Conservation (phyloP, 2,888 invertebrate genomes). For the Lypha dubia region DNA sequence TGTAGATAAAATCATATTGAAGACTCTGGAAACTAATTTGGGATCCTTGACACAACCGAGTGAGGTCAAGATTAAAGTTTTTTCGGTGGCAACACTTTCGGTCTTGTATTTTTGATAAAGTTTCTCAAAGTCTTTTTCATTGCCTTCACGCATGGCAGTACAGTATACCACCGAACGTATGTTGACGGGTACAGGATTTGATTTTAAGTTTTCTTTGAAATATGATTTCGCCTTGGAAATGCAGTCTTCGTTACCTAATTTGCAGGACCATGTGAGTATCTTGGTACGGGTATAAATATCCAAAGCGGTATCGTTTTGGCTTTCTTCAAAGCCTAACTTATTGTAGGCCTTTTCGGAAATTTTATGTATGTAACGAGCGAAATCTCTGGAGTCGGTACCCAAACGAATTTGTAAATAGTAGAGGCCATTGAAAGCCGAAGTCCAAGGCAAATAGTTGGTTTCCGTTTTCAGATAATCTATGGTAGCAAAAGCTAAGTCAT, state of each 20-base stretch:
- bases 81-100: slow-evolving; percentile 88
- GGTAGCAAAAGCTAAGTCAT: slow-evolving; percentile 87
- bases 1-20: slow-evolving; percentile 83
- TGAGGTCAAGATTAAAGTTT: slow-evolving; percentile 86
- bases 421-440: slow-evolving; percentile 85
- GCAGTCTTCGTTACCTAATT: slow-evolving; percentile 86
- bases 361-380: slow-evolving; percentile 83
- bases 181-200: slow-evolving; percentile 85
- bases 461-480: slow-evolving; percentile 88
- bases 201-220: slow-evolving; percentile 79
- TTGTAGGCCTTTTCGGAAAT: slow-evolving; percentile 84
- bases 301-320: slow-evolving; percentile 84
- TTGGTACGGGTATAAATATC: slow-evolving; percentile 86
- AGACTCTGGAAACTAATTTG: slow-evolving; percentile 85
- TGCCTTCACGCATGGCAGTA: slow-evolving; percentile 87
- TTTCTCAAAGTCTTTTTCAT: slow-evolving; percentile 86
- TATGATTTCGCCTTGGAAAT: slow-evolving; percentile 82
- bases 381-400: slow-evolving; percentile 76
- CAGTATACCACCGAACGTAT: slow-evolving; percentile 90
- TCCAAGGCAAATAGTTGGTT: slow-evolving; percentile 91
- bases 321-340: slow-evolving; percentile 84
- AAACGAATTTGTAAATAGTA: slow-evolving; percentile 80
- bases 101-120: slow-evolving; percentile 86
- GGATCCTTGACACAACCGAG: slow-evolving; percentile 87
- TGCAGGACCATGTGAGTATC: slow-evolving; percentile 87